Conservation (phyloP, 2,888 invertebrate genomes). For the Thecocarcelia acutangulata region DNA sequence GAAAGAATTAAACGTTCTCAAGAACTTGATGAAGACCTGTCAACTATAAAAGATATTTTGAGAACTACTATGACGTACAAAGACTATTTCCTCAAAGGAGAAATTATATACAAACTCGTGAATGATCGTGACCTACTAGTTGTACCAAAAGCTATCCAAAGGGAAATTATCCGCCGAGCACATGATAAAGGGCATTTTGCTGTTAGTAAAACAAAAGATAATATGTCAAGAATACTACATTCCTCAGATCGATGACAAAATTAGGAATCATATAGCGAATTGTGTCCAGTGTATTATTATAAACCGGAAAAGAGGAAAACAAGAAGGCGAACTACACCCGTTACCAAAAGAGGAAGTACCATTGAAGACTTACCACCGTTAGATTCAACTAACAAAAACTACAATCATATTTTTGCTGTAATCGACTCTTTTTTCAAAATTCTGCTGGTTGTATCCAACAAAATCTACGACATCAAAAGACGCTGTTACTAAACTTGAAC, state of each 20-base stretch:
- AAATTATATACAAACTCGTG: conserved; percentile 46
- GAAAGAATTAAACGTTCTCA: conserved; percentile 58
- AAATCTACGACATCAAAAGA: conserved; percentile 75
- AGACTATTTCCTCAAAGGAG: conserved; percentile 35
- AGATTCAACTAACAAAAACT: conserved; percentile 58
- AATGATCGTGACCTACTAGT: conserved; percentile 51
- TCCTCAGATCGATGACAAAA: background rate
- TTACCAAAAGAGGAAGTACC: conserved; percentile 57
- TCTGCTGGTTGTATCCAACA: conserved; percentile 77
- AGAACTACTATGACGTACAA: background rate
- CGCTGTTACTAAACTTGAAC: conserved; percentile 73
- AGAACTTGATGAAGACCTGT: conserved; percentile 42
- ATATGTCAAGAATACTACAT: conserved; percentile 51
- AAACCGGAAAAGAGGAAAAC: conserved; percentile 50
- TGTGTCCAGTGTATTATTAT: background rate
- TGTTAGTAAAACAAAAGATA: conserved; percentile 58
- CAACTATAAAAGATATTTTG: background rate
- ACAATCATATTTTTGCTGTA: conserved; percentile 74
- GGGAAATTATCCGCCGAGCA: conserved; percentile 26
- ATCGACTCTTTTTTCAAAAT: conserved; percentile 78
- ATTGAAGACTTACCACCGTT: conserved; percentile 49
- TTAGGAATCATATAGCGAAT: background rate
- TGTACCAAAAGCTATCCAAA: conserved; percentile 45
- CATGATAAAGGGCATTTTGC: conserved; percentile 47
- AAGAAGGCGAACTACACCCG: conserved; percentile 57